Evolutionary conservation across 1,140 invertebrate genomes (phyloP), one percentile per base, ranked within the genome.

Genomic region (Heliconius hewitsoni): DNA sequence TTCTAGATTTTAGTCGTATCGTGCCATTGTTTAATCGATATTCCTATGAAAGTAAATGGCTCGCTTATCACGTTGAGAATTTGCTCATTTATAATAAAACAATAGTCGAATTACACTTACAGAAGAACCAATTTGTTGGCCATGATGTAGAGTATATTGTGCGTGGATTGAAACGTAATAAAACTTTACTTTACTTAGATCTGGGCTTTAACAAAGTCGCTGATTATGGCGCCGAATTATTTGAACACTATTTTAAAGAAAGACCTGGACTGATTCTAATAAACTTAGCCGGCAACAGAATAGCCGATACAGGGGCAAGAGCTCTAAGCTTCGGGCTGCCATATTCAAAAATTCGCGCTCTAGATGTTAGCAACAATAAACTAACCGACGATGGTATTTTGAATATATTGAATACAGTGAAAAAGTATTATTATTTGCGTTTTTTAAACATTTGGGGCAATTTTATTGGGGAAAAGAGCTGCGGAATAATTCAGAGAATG

Each of bases 401-500:
- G 4, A 91, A 95, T 80, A 83, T 96, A 66, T 85, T 96, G n/a
- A 92, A 95, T 80, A 94, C 94, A 2, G 75, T 96, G 13, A 96
- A 95, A 80, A 96, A 96, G 81, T 88, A 91, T 18, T 93, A 90
- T 66, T 86, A 84, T 75, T 82, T 96, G 60, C 79, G 94, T 73
- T 91, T 95, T 77, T 86, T 96, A 1, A 95, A 92, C 79, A 87
- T 96, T 55, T 96, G 94, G 92, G 96, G 96, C 0, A 96, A 96
- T 81, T 80, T 86, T 78, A 83, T 96, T 70, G 90, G 88, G 1
- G 88, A 92, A 73, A 55, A 55, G 11, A 88, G 91, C 50, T 95
- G 93, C 50, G 86, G 86, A 46, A 93, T 95, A 50, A 84, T 96
- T 8, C 78, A 95, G 75, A 90, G 95, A 84, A 95, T 96, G 94